Evolutionary conservation across 2,113 vertebrate genomes (phyloP), one percentile per base, ranked within the genome.

Genomic region (Nothoprocta pentlandii): DNA sequence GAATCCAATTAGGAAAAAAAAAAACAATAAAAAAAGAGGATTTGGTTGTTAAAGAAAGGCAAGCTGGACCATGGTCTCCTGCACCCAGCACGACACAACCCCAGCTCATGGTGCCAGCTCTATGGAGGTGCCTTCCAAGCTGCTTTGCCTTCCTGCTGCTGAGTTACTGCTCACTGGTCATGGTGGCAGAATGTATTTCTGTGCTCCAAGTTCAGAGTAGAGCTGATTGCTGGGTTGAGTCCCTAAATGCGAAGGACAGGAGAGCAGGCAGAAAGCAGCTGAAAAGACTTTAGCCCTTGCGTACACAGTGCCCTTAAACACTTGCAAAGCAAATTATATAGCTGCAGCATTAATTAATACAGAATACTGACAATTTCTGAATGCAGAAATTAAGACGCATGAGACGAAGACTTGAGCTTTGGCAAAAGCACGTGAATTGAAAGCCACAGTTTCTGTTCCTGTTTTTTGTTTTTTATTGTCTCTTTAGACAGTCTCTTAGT

Each of bases 11-110:
- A 66, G 12, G 58, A 28, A 46, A 85, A 67, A 67, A 58, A 42
- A 42, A 42, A 42, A 6, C 42, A 42, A 34, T 34, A 63, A 92
- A 80, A 36, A 21, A 69, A 25, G 26, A 39, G 49, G 28, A 69
- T 83, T 95, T 49, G 53, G 70, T 58, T 79, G 73, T 84, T 49
- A 56, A 68, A 90, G 92, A 74, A 94, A 73, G 20, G 58, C 22
- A 76, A 30, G 62, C 77, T 86, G 92, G 85, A 66, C 53, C 58
- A 16, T 3, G 47, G 92, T 69, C 83, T 68, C 9, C 63, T 66
- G 8, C 2, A 6, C 41, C 25, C 44, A 75, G 34, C 54, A 44
- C 16, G 30, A 32, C 42, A 16, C 75, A 68, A 47, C 68, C 25
- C 39, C 58, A 66, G 81, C 78, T n/a, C 59, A 34, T 2, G 2